Conservation (phyloP, 2,888 invertebrate species). For the Hemistola chrysoprasaria region DNA sequence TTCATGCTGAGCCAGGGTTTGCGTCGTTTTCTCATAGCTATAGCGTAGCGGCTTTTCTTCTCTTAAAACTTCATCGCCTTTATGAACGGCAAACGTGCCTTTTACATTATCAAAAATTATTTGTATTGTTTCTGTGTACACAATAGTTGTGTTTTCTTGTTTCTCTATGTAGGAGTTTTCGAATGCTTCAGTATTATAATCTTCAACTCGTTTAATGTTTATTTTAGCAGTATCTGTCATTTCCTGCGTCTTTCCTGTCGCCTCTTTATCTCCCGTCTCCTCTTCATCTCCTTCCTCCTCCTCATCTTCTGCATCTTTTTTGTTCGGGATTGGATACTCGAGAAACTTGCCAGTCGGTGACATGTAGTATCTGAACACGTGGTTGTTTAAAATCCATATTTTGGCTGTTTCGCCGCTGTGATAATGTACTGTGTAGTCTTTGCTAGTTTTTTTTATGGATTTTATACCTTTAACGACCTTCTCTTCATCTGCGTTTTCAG, state of each 20-base stretch:
- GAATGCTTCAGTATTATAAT: constrained; percentile 55
- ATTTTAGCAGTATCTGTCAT: constrained; percentile 63
- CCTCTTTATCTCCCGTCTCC: no score
- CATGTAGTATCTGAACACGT: constrained; percentile 69
- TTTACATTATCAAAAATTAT: constrained; percentile 57
- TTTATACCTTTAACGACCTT: constrained; percentile 42
- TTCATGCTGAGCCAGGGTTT: constrained; percentile 48
- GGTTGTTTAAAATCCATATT: constrained; percentile 59
- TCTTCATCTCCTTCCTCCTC: no score
- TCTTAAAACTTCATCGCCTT: constrained; percentile 52
- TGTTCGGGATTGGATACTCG: constrained; percentile 61
- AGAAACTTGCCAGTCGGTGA: constrained; percentile 57
- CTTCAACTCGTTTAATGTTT: constrained; percentile 47
- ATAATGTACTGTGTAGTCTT: constrained; percentile 52
- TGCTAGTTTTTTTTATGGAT: constrained; percentile 48
- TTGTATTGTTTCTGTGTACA: constrained; percentile 55
- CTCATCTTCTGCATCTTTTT: no score
- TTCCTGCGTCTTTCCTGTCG: no score
- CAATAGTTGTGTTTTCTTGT: constrained; percentile 39
- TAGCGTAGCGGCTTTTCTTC: constrained; percentile 56
- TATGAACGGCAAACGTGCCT: constrained; percentile 53
- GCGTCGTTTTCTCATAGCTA: constrained; percentile 41
- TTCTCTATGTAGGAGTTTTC: constrained; percentile 47
- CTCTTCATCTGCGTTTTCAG: constrained; percentile 15
- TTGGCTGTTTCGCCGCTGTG: constrained; percentile 53